These are phyloP conservation scores for Halichoeres trimaculatus DNA, from an alignment of 2,113 vertebrate species.

Conservation along the genomic window DNA sequence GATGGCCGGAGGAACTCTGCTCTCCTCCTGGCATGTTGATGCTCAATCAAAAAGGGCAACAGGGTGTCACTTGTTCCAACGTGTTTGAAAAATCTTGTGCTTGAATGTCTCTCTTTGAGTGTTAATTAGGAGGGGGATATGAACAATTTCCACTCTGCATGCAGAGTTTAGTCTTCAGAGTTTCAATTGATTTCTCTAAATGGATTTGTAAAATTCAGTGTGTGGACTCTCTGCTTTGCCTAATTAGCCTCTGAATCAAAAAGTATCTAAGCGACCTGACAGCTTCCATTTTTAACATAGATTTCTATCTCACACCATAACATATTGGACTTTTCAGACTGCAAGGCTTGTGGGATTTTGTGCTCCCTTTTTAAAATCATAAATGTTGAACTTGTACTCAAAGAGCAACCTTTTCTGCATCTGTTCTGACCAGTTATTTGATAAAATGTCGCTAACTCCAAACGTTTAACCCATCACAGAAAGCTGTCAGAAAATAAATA, in stretches of 20 bases:
- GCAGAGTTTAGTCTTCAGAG: constrained; percentile 45
- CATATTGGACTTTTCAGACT: constrained; percentile 9
- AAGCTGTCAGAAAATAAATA: neutral
- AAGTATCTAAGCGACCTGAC: constrained; percentile 38
- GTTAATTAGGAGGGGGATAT: constrained; percentile 68
- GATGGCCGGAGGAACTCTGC: constrained; percentile 57
- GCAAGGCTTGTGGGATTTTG: neutral
- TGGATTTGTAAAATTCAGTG: constrained; percentile 40
- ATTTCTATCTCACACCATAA: constrained; percentile 32
- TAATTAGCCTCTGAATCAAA: constrained; percentile 47
- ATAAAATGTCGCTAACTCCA: neutral
- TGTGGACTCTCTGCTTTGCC: constrained; percentile 26
- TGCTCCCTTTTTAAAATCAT: neutral
- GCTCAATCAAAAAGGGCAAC: constrained; percentile 64
- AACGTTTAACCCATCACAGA: too few species aligned
- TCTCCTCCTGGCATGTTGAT: constrained; percentile 61
- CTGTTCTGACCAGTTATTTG: neutral
- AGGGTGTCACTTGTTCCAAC: constrained; percentile 52
- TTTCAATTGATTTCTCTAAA: constrained; percentile 54
- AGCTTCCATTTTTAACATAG: constrained; percentile 30
- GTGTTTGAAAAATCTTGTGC: constrained; percentile 54
- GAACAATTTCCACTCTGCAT: constrained; percentile 44
- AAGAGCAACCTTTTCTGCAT: neutral
- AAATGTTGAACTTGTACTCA: neutral
- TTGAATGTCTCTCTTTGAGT: constrained; percentile 67